Base-by-base conservation (phyloP, 1,140 invertebrate genomes). In the Stegodyphus mimosarum region DNA sequence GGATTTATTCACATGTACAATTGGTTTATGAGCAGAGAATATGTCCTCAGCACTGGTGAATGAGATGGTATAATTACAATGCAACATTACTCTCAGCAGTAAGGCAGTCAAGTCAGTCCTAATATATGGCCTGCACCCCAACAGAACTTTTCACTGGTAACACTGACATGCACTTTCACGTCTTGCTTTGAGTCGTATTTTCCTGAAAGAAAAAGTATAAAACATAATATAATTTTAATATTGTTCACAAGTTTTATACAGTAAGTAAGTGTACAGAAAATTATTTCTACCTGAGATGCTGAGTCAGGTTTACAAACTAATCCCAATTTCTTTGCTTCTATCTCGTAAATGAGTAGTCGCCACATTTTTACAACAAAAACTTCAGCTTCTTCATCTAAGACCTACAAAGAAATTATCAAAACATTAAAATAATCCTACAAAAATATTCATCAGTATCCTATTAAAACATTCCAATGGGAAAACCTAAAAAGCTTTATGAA, bases 311-410 rank as follows among this genome's bases (percentile, higher is more conserved):
- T 80, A 33, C 85, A 86, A 1, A 87, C 86, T 67, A 90, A 60
- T 66, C 90, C 90, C 33, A 90, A 72, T 87, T 98, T 98, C 91
- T 99, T 99, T 67, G 98, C 97, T 94, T 99, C 98, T 88, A 98
- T 97, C 93, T 99, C 98, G 91, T 99, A 99, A 88, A 99, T 99
- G 79, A 99, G 93, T 90, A 99, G 93, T 89, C 98, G 93, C 98
- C 98, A 99, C 96, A 99, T 98, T 94, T 99, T 99, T 63, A 99
- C 97, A 88, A 99, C 97, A 93, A 99, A 99, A 75, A 99, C 97
- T 93, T 99, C 98, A 7, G 98, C 98, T 92, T 99, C 98, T 91
- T 99, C 98, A 91, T 99, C 98, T 88, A 99, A 92, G 88, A 99
- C 96, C 97, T 98, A 90, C 18, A 92, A 93, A 15, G 52, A 11